phyloP scores from a whole-genome alignment of 2,113 vertebrate species.

The Pterocles orientalis region DNA sequence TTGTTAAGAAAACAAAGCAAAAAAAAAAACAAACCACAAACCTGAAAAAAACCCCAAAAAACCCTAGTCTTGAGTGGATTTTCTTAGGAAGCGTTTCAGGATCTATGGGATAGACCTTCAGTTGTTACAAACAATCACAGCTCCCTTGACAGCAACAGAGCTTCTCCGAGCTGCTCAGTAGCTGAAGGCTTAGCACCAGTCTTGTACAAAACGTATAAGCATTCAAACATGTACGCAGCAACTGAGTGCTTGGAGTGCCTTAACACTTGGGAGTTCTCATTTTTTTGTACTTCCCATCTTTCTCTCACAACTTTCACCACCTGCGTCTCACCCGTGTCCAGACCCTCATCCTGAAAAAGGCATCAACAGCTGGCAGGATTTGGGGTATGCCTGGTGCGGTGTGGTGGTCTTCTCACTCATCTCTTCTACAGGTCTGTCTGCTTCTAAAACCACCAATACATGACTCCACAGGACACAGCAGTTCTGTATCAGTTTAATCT shows the following conservation, averaged over 20 bases:
- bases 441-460: neutral
- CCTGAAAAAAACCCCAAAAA: neutral
- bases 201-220: accelerated
- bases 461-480: neutral
- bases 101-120: neutral
- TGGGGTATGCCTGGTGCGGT: accelerated
- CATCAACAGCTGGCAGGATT: neutral
- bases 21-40: no score
- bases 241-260: neutral
- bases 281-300: neutral
- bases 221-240: neutral
- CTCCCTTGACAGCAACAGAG: neutral
- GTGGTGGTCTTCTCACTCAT: neutral
- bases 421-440: neutral
- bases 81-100: neutral
- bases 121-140: neutral
- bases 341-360: neutral
- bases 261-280: neutral
- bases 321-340: neutral
- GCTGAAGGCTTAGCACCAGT: neutral
- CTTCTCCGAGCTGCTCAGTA: neutral
- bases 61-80: neutral
- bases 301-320: neutral
- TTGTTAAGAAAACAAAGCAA: neutral
- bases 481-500: neutral